A percentile compares a stretch with the other conserved stretches of the same genome.
phyloP scores from a whole-genome alignment of 2,113 vertebrate species.

The Nematolebias whitei region DNA sequence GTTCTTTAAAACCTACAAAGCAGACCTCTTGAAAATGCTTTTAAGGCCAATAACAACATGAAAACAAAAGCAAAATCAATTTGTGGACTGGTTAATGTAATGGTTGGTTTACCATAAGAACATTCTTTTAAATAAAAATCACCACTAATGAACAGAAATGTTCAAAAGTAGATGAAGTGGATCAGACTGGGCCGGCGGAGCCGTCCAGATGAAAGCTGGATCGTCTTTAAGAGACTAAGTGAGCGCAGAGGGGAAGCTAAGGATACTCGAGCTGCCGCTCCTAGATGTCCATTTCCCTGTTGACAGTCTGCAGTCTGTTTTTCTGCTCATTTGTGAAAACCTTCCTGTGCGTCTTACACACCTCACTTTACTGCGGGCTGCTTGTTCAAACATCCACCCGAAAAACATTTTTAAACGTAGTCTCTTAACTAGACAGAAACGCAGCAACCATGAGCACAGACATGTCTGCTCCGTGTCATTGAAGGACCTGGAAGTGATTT shows the following conservation, averaged over 20 bases:
- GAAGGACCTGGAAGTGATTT: not conserved
- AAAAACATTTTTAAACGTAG: not conserved
- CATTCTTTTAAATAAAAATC: not conserved
- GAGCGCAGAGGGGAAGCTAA: not conserved
- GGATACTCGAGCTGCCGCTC: not conserved
- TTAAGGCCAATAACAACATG: too few relatives aligned
- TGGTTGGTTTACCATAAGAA: too few relatives aligned
- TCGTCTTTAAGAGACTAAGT: not conserved
- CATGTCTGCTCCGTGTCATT: not conserved
- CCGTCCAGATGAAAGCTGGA: not conserved
- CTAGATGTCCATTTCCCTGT: not conserved
- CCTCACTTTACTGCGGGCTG: not conserved
- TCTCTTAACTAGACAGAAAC: not conserved
- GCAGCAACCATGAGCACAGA: not conserved
- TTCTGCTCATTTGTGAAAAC: not conserved
- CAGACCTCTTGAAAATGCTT: too few relatives aligned
- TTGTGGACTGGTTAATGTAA: too few relatives aligned
- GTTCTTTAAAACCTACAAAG: too few relatives aligned
- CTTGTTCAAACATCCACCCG: not conserved
- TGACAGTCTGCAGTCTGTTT: not conserved
- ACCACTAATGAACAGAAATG: not conserved
- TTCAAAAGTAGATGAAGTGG: not conserved
- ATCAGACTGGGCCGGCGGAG: not conserved
- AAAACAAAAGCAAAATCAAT: too few relatives aligned
- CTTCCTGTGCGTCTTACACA: not conserved